Evolutionary conservation across 1,140 invertebrate species (phyloP), one percentile per base, ranked within the genome.

Genomic region (Aphaenogaster ashmeadi): DNA sequence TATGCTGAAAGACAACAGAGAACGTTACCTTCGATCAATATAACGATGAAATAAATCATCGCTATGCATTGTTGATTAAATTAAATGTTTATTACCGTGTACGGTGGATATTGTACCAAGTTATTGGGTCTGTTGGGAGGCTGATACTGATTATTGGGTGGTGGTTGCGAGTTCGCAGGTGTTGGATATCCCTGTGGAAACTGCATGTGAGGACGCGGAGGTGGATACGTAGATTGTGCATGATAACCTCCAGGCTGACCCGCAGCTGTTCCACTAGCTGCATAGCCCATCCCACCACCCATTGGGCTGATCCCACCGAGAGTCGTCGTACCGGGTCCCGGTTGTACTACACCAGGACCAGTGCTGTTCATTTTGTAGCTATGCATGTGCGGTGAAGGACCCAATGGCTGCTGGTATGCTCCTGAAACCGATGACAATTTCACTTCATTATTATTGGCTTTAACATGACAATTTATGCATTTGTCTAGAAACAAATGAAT

Each of bases 361-460:
- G 91, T 94, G 60, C 92, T 95, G 56, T 95, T 96, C 94, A 96
- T 96, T 93, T 97, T 97, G 88, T 96, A 96, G 89, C 96, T 96
- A 93, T 96, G 96, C 95, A 96, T 96, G 86, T 96, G 96, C 11
- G 95, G 94, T 41, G 97, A 96, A 83, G 97, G 96, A 93, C 96
- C 96, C 94, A 97, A 96, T 86, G 96, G 96, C 91, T 96, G 96
- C 92, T 96, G 97, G 94, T 96, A 97, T 90, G 96, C 96, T 94
- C 95, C 94, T 95, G 92, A 88, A 89, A 94, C 74, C 75, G 58
- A 47, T 54, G 7, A 64, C 13, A 15, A 75, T 81, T 77, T 13
- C 38, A 75, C 44, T 62, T 88, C 71, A 54, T 66, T 54, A 67
- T 80, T 52, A 67, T n/a, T 69, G 15, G 56, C 8, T 62, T 78